Conservation (phyloP, 53 echinoderm and acorn worm species). For the Glandiceps talaboti region DNA sequence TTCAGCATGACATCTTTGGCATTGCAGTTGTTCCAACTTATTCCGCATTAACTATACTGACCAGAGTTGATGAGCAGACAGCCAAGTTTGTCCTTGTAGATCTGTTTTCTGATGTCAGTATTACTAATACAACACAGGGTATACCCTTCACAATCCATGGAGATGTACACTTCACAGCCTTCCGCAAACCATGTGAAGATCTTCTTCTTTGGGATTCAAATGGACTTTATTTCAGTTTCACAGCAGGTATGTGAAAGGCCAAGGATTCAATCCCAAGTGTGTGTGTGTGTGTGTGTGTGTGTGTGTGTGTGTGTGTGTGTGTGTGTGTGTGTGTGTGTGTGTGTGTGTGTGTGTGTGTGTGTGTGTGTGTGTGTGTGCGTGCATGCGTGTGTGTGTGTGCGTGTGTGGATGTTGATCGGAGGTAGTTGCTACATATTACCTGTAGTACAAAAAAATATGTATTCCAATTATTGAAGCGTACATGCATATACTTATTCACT, state of each 20-base stretch:
- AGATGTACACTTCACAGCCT: background rate
- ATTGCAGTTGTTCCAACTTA: background rate
- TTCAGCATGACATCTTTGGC: background rate
- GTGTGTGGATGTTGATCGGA: too few relatives aligned
- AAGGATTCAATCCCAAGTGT: too few relatives aligned
- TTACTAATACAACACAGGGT: background rate
- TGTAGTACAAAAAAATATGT: too few relatives aligned
- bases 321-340: too few relatives aligned
- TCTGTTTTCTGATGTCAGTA: background rate
- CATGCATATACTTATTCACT: too few relatives aligned
- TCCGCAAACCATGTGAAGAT: background rate
- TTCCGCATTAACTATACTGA: background rate
- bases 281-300: too few relatives aligned
- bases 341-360: too few relatives aligned
- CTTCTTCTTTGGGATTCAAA: slow-evolving; percentile 24
- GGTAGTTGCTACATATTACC: too few relatives aligned
- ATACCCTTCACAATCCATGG: background rate
- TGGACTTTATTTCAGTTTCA: slow-evolving; percentile 21
- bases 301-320: too few relatives aligned
- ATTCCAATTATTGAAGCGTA: too few relatives aligned
- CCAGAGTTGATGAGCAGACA: background rate
- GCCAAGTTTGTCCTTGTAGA: background rate
- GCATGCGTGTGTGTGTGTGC: too few relatives aligned
- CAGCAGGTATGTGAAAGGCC: slow-evolving; percentile 27
- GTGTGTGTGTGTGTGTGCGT: too few relatives aligned